Conservation (phyloP, 2,113 vertebrate genomes). For the Phyllostomus discolor region DNA sequence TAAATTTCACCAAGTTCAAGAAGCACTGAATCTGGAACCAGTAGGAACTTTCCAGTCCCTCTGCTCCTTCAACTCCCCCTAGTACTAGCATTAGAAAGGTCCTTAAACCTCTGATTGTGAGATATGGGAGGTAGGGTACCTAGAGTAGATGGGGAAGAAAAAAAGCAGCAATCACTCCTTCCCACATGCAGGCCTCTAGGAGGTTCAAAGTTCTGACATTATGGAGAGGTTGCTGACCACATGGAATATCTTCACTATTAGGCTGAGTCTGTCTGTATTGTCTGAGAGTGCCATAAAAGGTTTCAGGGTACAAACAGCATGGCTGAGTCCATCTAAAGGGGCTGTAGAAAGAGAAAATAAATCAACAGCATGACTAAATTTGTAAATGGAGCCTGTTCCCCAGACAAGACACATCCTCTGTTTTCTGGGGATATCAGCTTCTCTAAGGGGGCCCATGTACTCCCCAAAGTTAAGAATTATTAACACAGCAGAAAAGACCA, state of each 20-base stretch:
- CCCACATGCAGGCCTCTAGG: neutral
- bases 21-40: no score
- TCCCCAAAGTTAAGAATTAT: neutral
- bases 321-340: no score
- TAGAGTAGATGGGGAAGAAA: neutral
- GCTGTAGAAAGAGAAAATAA: neutral
- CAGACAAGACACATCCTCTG: rapidly evolving
- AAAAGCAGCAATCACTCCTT: neutral
- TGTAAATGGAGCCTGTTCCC: neutral
- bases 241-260: neutral
- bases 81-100: neutral
- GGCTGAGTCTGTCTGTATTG: neutral
- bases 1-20: no score
- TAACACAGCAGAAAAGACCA: neutral
- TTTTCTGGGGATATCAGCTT: neutral
- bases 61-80: neutral
- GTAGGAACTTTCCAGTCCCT: neutral
- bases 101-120: neutral
- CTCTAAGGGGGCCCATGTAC: neutral
- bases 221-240: neutral
- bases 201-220: neutral
- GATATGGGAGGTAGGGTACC: neutral
- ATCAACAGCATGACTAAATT: rapidly evolving
- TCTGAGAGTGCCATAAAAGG: neutral
- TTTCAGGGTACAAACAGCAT: neutral